Evolutionary conservation across 1,140 invertebrate genomes (phyloP).

Genomic region (Drosophila asahinai): DNA sequence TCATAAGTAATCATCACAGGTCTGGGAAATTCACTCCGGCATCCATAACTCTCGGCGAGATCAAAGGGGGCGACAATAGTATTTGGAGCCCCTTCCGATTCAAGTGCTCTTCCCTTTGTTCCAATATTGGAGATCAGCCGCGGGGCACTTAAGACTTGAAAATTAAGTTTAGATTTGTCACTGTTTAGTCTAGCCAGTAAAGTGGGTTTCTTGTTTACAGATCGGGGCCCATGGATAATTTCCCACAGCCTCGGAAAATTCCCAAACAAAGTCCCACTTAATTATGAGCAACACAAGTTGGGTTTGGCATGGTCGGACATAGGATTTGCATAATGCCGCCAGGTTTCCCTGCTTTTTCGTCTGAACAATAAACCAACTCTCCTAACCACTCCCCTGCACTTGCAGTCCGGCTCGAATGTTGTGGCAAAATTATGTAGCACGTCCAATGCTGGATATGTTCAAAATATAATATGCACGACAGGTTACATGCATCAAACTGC

Average conservation of each 20-base stretch:
- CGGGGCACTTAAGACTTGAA: constrained; percentile 45
- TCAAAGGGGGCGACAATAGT: constrained; percentile 66
- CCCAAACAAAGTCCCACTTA: constrained; percentile 21
- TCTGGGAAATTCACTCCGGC: constrained; percentile 51
- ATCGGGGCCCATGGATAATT: constrained; percentile 19
- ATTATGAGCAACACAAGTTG: constrained; percentile 52
- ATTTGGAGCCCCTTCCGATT: constrained; percentile 1
- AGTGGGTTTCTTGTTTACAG: constrained; percentile 28
- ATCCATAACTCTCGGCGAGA: constrained; percentile 57
- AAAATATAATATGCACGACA: constrained; percentile 74
- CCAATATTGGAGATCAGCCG: constrained; percentile 9
- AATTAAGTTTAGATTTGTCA: constrained; percentile 60
- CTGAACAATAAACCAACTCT: constrained; percentile 49
- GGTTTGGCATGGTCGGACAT: constrained; percentile 45
- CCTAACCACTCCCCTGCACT: constrained; percentile 54
- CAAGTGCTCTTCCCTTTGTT: constrained; percentile 25
- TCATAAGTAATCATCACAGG: constrained; percentile 51
- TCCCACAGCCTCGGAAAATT: constrained; percentile 37
- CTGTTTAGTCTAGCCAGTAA: constrained; percentile 55
- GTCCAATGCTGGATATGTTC: constrained; percentile 77
- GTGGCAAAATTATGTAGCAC: constrained; percentile 69
- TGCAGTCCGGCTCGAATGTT: constrained; percentile 33
- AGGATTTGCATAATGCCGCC: constrained; percentile 48
- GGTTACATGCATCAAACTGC: constrained; percentile 80
- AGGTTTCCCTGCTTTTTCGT: constrained; percentile 38